A percentile compares a stretch with the other conserved stretches of the same genome.
Evolutionary conservation across 2,888 invertebrate species (phyloP).

Genomic region (Leuctra nigra): DNA sequence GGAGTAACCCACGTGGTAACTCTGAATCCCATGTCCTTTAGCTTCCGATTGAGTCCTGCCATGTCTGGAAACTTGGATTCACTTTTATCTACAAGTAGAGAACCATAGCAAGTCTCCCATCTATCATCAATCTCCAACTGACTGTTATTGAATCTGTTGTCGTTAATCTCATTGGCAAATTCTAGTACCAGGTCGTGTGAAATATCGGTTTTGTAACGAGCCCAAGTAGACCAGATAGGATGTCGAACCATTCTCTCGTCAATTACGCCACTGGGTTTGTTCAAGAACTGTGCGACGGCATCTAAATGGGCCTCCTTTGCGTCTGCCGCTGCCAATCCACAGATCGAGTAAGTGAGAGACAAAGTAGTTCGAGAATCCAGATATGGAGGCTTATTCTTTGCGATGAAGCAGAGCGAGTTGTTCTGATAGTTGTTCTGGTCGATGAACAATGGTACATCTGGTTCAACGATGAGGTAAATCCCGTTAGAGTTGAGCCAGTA

Average conservation of each 20-base stretch:
- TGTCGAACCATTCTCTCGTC: constrained; percentile 62
- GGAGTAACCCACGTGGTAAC: constrained; percentile 83
- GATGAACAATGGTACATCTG: constrained; percentile 60
- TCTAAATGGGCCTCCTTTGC: constrained; percentile 56
- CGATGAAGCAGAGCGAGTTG: constrained; percentile 37
- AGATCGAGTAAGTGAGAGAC: constrained; percentile 52
- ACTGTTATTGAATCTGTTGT: constrained; percentile 59
- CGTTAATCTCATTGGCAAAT: constrained; percentile 60
- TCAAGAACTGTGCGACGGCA: constrained; percentile 54
- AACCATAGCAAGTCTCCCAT: constrained; percentile 84
- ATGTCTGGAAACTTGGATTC: constrained; percentile 60
- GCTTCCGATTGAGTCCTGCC: constrained; percentile 50
- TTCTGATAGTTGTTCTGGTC: constrained; percentile 53
- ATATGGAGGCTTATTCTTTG: constrained; percentile 39
- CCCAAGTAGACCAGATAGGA: constrained; percentile 89
- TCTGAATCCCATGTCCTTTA: constrained; percentile 51
- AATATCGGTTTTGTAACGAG: constrained; percentile 61
- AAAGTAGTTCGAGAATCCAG: constrained; percentile 21
- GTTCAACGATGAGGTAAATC: constrained; percentile 55
- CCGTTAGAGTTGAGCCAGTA: constrained; percentile 70
- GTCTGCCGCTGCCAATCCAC: constrained; percentile 46
- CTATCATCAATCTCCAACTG: constrained; percentile 83
- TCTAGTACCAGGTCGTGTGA: constrained; percentile 52
- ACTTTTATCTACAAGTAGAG: constrained; percentile 57
- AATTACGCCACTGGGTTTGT: constrained; percentile 56